Percentiles rank a stretch among this genome's conserved stretches.
These are phyloP conservation scores for Latrodectus hesperus DNA, from an alignment of 2,888 invertebrate species.

Conservation along the genomic window DNA sequence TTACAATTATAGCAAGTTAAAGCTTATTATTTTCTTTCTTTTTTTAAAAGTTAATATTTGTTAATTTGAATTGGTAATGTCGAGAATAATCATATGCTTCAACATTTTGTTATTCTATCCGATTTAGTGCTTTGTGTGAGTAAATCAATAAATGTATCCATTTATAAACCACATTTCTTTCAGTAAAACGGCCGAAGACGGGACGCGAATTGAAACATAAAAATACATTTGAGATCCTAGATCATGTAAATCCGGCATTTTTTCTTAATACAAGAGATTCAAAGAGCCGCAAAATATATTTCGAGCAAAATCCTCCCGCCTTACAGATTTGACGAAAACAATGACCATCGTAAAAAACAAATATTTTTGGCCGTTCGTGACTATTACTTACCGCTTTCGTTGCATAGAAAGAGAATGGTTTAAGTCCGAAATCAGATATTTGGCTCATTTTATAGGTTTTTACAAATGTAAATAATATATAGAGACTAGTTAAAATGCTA, in stretches of 20 bases:
- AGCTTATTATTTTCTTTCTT: too few relatives aligned
- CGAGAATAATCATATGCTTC: too few relatives aligned
- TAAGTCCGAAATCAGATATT: not conserved
- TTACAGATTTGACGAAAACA: conserved; percentile 29
- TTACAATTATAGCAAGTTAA: too few relatives aligned
- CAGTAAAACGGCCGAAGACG: too few relatives aligned
- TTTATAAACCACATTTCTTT: too few relatives aligned
- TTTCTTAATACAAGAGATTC: conserved; percentile 31
- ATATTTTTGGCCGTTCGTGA: conserved; percentile 45
- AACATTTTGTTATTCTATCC: too few relatives aligned
- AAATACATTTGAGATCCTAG: conserved; percentile 36
- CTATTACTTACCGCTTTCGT: conserved; percentile 9
- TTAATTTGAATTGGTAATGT: too few relatives aligned
- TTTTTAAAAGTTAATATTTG: too few relatives aligned
- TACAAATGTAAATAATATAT: not conserved
- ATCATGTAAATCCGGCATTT: conserved; percentile 28
- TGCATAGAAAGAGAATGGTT: not conserved
- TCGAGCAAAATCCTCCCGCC: conserved; percentile 7
- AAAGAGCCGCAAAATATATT: conserved; percentile 29
- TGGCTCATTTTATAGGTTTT: not conserved
- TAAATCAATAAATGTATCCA: too few relatives aligned
- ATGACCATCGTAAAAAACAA: conserved; percentile 61
- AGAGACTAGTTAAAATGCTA: too few relatives aligned
- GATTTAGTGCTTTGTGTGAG: too few relatives aligned
- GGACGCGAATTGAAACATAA: too few relatives aligned